Evolutionary conservation across 2,797 vertebrate genomes (phyloP).

Genomic region (Silurus lanzhouensis): DNA sequence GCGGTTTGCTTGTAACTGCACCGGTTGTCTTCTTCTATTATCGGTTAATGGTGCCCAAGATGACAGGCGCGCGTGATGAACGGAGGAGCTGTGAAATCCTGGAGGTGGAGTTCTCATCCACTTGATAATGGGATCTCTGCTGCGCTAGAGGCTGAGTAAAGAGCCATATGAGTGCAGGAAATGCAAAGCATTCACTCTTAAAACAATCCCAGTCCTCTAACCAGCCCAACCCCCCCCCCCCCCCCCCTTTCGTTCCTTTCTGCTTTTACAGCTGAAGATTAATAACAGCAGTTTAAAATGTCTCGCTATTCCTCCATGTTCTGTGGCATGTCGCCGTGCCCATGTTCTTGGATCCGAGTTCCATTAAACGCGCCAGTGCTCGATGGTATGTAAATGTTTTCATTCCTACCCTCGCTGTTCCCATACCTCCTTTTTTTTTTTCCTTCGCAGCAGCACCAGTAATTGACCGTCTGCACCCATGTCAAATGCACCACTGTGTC

Average conservation of each 20-base stretch:
- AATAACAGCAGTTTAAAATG: constrained; percentile 37
- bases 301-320: constrained; percentile 15
- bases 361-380: constrained; percentile 22
- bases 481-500: constrained; percentile 45
- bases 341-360: constrained; percentile 2
- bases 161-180: constrained; percentile 58
- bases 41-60: constrained; percentile 94
- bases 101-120: constrained; percentile 83
- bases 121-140: constrained; percentile 80
- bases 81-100: constrained; percentile 87
- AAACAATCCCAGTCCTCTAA: constrained; percentile 58
- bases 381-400: constrained; percentile 31
- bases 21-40: constrained; percentile 97
- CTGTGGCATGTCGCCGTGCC: constrained; percentile 17
- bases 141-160: constrained; percentile 64
- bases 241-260: neutral
- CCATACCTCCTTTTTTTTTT: constrained; percentile 9
- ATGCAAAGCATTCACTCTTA: constrained; percentile 63
- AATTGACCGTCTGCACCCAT: constrained; percentile 47
- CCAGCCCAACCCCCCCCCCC: constrained; percentile 4
- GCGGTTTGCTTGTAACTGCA: constrained; percentile 89
- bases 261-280: constrained; percentile 36
- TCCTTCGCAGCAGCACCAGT: neutral
- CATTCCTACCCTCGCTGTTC: neutral
- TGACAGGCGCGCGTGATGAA: constrained; percentile 95